Conservation (phyloP, 2,113 vertebrate species). For the Cygnus atratus region DNA sequence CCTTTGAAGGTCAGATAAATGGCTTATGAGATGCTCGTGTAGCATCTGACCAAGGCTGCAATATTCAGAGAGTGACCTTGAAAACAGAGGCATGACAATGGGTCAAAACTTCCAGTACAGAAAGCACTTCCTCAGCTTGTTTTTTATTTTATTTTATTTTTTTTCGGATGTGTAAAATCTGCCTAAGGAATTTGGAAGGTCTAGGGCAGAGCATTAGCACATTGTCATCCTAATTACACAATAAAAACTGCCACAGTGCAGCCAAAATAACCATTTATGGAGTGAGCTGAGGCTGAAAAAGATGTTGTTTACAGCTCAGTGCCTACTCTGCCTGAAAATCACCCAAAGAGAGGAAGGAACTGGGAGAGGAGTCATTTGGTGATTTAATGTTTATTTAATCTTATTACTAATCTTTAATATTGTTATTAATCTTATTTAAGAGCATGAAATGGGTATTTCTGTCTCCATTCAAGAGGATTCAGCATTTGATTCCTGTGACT, state of each 20-base stretch:
- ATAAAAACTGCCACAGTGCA: constrained; percentile 8
- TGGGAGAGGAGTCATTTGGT: neutral
- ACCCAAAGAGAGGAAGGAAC: constrained; percentile 33
- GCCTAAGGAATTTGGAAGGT: neutral
- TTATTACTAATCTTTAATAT: neutral
- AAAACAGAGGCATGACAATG: neutral
- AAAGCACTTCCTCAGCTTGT: neutral
- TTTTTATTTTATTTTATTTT: neutral
- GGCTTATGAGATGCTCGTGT: neutral
- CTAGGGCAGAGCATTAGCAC: neutral
- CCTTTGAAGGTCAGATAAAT: neutral
- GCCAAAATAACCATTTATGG: constrained; percentile 35
- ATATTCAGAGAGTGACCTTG: neutral
- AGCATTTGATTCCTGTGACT: neutral
- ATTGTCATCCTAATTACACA: constrained; percentile 8
- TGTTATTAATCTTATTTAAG: neutral
- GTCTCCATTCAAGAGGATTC: neutral
- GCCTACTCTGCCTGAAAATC: constrained; percentile 30
- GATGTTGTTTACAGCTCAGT: constrained; percentile 34
- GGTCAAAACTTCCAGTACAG: neutral
- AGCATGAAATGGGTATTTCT: neutral
- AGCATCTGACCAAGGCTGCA: neutral
- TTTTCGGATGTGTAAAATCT: neutral
- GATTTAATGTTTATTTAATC: neutral
- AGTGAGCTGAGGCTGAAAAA: neutral